A percentile compares a stretch with the other conserved stretches of the same genome.
phyloP scores from a whole-genome alignment of 2,113 vertebrate species.

The Salvator merianae region DNA sequence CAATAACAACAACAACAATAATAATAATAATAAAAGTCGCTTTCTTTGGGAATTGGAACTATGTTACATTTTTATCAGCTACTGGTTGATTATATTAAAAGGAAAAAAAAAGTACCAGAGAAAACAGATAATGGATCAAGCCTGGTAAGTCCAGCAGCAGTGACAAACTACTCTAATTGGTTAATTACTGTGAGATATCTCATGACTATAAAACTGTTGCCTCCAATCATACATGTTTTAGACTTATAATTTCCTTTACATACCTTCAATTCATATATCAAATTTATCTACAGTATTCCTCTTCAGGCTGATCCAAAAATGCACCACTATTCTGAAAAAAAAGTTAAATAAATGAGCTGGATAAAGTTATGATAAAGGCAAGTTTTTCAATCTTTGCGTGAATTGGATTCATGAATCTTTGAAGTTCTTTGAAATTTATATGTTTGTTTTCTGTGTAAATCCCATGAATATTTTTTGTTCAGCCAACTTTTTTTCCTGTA shows the following conservation, averaged over 20 bases:
- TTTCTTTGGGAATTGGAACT: too few relatives aligned
- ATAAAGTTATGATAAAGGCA: not conserved
- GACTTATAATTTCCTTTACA: not conserved
- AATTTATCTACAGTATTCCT: too few relatives aligned
- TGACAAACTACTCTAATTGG: not conserved
- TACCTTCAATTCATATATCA: not conserved
- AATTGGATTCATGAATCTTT: not conserved
- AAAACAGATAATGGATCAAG: not conserved
- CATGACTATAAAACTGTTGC: not conserved
- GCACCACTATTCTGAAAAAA: not conserved
- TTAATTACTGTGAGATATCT: not conserved
- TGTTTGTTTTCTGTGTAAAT: not conserved
- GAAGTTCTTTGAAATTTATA: not conserved
- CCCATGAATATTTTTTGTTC: not conserved
- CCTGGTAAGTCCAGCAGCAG: not conserved
- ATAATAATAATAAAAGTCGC: too few relatives aligned
- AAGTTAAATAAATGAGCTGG: not conserved
- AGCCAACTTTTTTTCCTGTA: not conserved
- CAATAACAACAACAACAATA: too few relatives aligned
- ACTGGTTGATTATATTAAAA: not conserved
- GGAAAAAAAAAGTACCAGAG: not conserved
- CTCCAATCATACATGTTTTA: not conserved
- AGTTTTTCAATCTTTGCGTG: not conserved
- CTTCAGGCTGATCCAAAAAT: not conserved
- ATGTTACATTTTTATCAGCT: not conserved